A percentile compares a stretch with the other conserved stretches of the same genome.
Evolutionary conservation across 2,797 vertebrate genomes (phyloP).

Genomic region (Sebastes flavidus): DNA sequence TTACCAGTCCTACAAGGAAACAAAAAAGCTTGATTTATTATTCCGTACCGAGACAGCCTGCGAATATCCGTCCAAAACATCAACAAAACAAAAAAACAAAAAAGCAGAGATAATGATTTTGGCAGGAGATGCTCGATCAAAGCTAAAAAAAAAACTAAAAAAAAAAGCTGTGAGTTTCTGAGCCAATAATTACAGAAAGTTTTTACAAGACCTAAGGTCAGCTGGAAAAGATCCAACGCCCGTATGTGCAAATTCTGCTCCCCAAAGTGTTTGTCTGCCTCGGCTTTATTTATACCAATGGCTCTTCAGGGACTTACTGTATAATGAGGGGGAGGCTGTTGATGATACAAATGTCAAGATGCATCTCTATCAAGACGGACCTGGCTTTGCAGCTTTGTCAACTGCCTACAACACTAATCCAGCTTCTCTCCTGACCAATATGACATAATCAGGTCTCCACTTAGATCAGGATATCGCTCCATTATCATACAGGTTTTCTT

Average conservation of each 20-base stretch:
- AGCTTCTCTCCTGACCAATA: not conserved
- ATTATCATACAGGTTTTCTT: not conserved
- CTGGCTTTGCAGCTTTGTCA: conserved; percentile 34
- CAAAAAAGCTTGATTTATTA: conserved; percentile 40
- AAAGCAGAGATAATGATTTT: conserved; percentile 9
- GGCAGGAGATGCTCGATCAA: conserved; percentile 8
- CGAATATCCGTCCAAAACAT: conserved; percentile 1
- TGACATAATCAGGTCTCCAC: conserved; percentile 39
- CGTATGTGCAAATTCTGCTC: not conserved
- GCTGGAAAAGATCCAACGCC: not conserved
- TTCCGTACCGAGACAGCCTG: not conserved
- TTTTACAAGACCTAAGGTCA: conserved; percentile 29
- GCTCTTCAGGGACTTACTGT: conserved; percentile 39
- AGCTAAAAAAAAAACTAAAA: not conserved
- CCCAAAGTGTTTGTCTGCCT: conserved; percentile 9
- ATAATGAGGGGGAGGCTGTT: conserved; percentile 40
- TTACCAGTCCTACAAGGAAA: conserved; percentile 77
- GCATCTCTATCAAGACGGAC: conserved; percentile 32
- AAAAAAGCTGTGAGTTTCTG: not conserved
- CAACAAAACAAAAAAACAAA: not conserved
- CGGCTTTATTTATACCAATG: conserved; percentile 38
- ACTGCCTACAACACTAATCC: conserved; percentile 16
- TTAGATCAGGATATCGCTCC: not conserved
- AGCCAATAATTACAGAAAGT: conserved; percentile 28
- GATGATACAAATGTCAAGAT: conserved; percentile 57